Conservation (phyloP, 2,113 vertebrate genomes). For the Lophotis ruficrista region DNA sequence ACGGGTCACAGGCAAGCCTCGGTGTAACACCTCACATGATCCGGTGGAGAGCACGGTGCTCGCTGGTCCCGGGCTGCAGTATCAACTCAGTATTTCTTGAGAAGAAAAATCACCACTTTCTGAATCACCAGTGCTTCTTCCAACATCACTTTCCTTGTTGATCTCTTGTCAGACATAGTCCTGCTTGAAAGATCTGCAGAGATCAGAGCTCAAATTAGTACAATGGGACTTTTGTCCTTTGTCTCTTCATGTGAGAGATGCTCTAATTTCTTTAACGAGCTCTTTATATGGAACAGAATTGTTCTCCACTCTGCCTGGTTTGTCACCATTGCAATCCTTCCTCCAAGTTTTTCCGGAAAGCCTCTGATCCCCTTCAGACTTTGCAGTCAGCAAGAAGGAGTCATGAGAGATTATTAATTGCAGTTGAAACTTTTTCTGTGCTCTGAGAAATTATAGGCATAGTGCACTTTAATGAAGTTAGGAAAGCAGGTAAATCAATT, state of each 20-base stretch:
- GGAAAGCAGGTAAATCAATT: background rate
- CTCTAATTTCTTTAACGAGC: background rate
- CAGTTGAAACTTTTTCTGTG: background rate
- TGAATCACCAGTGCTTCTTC: background rate
- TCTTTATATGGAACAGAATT: background rate
- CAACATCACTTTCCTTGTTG: background rate
- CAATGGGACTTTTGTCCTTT: background rate
- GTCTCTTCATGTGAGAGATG: background rate
- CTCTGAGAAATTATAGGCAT: background rate
- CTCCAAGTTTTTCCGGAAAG: background rate
- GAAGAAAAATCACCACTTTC: background rate
- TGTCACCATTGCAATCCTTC: background rate
- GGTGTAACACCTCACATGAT: rapidly evolving
- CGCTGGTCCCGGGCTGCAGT: background rate
- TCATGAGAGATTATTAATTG: background rate
- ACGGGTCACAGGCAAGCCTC: rapidly evolving
- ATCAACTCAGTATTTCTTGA: background rate
- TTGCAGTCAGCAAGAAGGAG: background rate
- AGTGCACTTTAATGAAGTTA: background rate
- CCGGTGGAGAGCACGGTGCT: background rate
- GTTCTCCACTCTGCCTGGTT: background rate
- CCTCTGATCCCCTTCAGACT: background rate
- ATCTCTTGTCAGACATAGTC: background rate
- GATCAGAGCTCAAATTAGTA: background rate
- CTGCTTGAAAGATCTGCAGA: background rate